phyloP scores from a whole-genome alignment of 2,888 invertebrate species.

The Brenthis hecate region DNA sequence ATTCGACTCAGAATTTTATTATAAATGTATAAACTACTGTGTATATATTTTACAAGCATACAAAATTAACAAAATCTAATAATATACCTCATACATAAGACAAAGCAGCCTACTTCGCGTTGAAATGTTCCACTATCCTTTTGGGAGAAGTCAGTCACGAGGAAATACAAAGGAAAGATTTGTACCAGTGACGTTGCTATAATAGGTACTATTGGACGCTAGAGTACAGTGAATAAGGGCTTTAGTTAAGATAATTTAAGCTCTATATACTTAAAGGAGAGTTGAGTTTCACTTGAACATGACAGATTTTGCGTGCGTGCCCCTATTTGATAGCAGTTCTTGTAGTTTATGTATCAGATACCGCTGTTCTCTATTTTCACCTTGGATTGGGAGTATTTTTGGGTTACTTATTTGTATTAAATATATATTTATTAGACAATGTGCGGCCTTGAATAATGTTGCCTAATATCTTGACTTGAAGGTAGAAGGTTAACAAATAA shows the following conservation, averaged over 20 bases:
- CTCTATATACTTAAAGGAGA: not conserved
- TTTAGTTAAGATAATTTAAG: slow-evolving; percentile 7
- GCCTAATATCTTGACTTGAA: not conserved
- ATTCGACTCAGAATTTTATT: too few species aligned
- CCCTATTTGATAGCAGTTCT: slow-evolving; percentile 24
- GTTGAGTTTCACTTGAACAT: slow-evolving; percentile 10
- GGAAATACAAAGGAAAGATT: slow-evolving; percentile 43
- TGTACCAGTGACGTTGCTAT: slow-evolving; percentile 38
- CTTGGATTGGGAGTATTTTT: slow-evolving; percentile 26
- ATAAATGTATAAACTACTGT: too few species aligned
- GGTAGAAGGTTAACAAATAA: too few species aligned
- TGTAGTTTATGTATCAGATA: slow-evolving; percentile 27
- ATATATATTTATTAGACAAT: not conserved
- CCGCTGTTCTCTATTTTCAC: slow-evolving; percentile 27
- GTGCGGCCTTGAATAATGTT: not conserved
- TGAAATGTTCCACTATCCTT: slow-evolving; percentile 38
- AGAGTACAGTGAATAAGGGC: slow-evolving; percentile 25
- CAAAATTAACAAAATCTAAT: slow-evolving; percentile 22
- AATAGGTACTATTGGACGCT: slow-evolving; percentile 36
- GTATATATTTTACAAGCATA: not conserved
- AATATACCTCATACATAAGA: slow-evolving; percentile 19
- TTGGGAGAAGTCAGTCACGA: slow-evolving; percentile 41
- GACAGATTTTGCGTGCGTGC: slow-evolving; percentile 20
- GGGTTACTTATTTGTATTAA: slow-evolving; percentile 10
- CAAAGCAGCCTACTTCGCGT: slow-evolving; percentile 29